Conservation (phyloP, 2,888 invertebrate species). For the Hirudinaria manillensis region DNA sequence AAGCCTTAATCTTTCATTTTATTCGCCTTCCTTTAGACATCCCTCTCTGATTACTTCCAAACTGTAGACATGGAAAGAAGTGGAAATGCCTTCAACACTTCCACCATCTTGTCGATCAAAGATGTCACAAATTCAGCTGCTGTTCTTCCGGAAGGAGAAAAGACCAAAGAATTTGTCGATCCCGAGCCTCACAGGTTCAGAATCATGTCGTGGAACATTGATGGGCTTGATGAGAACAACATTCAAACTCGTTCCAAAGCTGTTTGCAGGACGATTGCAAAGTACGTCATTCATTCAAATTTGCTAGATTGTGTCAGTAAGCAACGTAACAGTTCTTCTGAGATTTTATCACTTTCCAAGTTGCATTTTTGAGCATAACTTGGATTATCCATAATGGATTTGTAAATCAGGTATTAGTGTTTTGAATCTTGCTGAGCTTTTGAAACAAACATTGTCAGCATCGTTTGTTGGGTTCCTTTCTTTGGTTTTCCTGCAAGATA, state of each 20-base stretch:
- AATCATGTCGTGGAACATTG: conserved; percentile 61
- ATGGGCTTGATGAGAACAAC: conserved; percentile 59
- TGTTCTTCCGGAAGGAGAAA: not conserved
- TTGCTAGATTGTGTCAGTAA: no score
- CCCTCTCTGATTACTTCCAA: conserved; percentile 22
- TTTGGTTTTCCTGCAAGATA: conserved; percentile 21
- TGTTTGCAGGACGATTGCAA: conserved; percentile 55
- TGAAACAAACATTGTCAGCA: no score
- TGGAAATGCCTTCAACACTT: not conserved
- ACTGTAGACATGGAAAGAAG: conserved; percentile 15
- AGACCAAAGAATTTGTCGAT: conserved; percentile 30
- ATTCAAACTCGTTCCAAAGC: conserved; percentile 57
- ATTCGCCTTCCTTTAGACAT: not conserved
- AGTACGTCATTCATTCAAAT: conserved; percentile 14
- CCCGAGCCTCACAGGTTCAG: conserved; percentile 50
- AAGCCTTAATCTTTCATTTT: no score
- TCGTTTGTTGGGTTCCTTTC: conserved; percentile 2
- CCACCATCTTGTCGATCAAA: not conserved
- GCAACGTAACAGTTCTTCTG: no score
- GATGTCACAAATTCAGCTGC: not conserved
- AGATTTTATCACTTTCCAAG: no score
- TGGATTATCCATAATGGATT: no score
- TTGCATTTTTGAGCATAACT: no score
- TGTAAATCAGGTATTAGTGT: no score
- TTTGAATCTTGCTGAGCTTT: no score